These are phyloP conservation scores for Hofmannophila pseudospretella DNA, from an alignment of 2,888 invertebrate species.

Conservation along the genomic window DNA sequence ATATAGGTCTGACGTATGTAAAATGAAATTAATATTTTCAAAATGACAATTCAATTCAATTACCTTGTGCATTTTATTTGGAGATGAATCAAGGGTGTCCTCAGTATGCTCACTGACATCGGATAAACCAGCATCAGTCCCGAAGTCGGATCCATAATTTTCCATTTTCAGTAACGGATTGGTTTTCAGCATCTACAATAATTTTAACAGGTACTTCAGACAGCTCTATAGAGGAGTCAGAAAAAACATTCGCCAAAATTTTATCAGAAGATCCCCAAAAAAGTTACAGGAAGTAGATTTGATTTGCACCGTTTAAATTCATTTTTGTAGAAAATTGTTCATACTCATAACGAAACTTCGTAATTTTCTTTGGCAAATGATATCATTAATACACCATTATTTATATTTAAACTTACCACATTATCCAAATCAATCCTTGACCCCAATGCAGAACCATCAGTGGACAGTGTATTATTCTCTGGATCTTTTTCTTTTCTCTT, in stretches of 20 bases:
- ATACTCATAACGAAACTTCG: no score
- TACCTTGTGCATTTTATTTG: constrained; percentile 50
- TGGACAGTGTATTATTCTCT: constrained; percentile 51
- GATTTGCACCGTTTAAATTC: no score
- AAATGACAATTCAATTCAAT: neutral
- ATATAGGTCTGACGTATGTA: no score
- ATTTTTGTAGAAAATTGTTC: no score
- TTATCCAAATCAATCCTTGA: constrained; percentile 64
- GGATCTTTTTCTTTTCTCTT: constrained; percentile 71
- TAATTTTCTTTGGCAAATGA: no score
- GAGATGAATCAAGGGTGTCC: constrained; percentile 53
- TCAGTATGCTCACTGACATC: constrained; percentile 63
- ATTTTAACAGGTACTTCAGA: no score
- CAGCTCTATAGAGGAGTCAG: no score
- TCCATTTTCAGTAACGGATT: constrained; percentile 61
- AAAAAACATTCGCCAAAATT: no score
- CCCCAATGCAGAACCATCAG: constrained; percentile 54
- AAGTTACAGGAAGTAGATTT: no score
- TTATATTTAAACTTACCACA: constrained; percentile 48
- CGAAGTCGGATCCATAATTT: constrained; percentile 41
- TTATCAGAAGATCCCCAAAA: neutral
- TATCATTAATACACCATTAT: no score
- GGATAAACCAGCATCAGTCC: constrained; percentile 55
- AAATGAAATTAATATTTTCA: no score
- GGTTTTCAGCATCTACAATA: constrained; percentile 59